A percentile compares a stretch with the other conserved stretches of the same genome.
Conservation (phyloP, 2,797 vertebrate species). For the Anguilla marmorata region DNA sequence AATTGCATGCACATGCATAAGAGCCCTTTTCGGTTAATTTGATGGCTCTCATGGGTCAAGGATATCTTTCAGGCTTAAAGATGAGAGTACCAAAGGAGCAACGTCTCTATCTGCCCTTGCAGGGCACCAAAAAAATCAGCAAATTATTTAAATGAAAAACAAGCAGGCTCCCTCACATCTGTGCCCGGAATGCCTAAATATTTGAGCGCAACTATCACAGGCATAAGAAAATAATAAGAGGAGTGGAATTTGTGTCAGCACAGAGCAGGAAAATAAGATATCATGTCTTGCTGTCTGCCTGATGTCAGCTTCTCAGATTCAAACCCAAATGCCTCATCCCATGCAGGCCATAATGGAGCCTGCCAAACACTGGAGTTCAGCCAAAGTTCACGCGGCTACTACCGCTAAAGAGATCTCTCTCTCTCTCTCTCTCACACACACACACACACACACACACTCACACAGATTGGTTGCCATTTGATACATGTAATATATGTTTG, state of each 20-base stretch:
- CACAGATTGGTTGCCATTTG: slow-evolving; percentile 32
- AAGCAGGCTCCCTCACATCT: slow-evolving; percentile 78
- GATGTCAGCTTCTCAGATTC: slow-evolving; percentile 90
- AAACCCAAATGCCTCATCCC: slow-evolving; percentile 87
- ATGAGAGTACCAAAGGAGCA: slow-evolving; percentile 68
- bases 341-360: slow-evolving; percentile 78
- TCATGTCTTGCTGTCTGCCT: slow-evolving; percentile 94
- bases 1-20: slow-evolving; percentile 76
- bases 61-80: slow-evolving; percentile 65
- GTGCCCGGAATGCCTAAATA: slow-evolving; percentile 75
- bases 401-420: slow-evolving; percentile 75
- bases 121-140: slow-evolving; percentile 64
- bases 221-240: slow-evolving; percentile 91
- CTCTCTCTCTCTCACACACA: slow-evolving; percentile 49
- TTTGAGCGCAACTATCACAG: slow-evolving; percentile 71
- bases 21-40: slow-evolving; percentile 67
- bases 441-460: slow-evolving; percentile 37
- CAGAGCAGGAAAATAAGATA: slow-evolving; percentile 97
- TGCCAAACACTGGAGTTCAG: slow-evolving; percentile 86
- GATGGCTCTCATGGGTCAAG: slow-evolving; percentile 67
- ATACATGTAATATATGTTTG: slow-evolving; percentile 27
- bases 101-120: slow-evolving; percentile 75
- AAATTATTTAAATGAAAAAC: slow-evolving; percentile 88
- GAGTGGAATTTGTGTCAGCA: slow-evolving; percentile 93
- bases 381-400: slow-evolving; percentile 89